These are phyloP conservation scores for Epizoanthus illoricatus DNA, from an alignment of 92 coral and sea anemone genomes.

Conservation along the genomic window DNA sequence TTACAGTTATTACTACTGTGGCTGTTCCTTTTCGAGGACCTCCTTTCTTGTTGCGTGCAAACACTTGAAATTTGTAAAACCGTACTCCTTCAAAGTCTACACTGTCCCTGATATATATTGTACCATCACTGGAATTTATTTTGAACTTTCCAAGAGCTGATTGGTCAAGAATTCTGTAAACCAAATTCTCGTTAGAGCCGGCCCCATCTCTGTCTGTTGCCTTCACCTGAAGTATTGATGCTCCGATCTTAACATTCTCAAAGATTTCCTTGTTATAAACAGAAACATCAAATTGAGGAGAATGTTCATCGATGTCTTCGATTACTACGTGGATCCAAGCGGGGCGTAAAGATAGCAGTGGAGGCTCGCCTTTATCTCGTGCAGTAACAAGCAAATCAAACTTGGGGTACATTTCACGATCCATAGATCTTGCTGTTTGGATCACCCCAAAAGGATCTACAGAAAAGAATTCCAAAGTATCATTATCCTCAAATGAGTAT, in stretches of 20 bases:
- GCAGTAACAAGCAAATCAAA: slow-evolving; percentile 44
- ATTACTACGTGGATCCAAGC: slow-evolving; percentile 30
- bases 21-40: slow-evolving; percentile 46
- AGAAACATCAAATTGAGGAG: slow-evolving; percentile 55
- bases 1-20: slow-evolving; percentile 35
- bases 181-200: slow-evolving; percentile 18
- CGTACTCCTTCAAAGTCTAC: slow-evolving; percentile 48
- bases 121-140: slow-evolving; percentile 50
- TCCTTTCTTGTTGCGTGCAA: slow-evolving; percentile 30
- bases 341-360: slow-evolving; percentile 25
- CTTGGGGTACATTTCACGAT: slow-evolving; percentile 39
- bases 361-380: slow-evolving; percentile 50
- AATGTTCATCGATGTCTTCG: slow-evolving; percentile 49
- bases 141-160: slow-evolving; percentile 1
- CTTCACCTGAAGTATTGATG: slow-evolving; percentile 53
- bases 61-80: slow-evolving; percentile 53
- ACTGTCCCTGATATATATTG: slow-evolving; percentile 30
- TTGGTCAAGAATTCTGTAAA: slow-evolving; percentile 39
- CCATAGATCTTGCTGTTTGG: slow-evolving; percentile 29
- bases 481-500: slow-evolving; percentile 44
- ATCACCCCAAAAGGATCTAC: slow-evolving; percentile 43
- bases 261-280: slow-evolving; percentile 46
- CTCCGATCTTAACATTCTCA: slow-evolving; percentile 31
- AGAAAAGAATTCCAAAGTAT: slow-evolving; percentile 40
- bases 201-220: slow-evolving; percentile 46